A percentile compares a stretch with the other conserved stretches of the same genome.
These are phyloP conservation scores for Mycteria americana DNA, from an alignment of 2,797 vertebrate genomes.

Conservation along the genomic window DNA sequence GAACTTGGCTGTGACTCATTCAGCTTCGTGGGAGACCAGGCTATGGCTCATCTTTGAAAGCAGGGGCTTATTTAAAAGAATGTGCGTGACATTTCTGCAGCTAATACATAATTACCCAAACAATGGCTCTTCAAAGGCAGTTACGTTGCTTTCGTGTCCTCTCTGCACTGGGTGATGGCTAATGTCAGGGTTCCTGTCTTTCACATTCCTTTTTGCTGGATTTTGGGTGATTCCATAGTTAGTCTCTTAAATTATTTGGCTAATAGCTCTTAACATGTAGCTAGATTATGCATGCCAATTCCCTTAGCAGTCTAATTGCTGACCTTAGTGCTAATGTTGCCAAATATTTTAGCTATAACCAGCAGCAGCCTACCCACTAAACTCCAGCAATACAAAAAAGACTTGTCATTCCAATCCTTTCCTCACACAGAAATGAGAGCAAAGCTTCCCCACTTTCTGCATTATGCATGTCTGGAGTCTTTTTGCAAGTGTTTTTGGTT, in stretches of 20 bases:
- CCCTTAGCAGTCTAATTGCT: background rate
- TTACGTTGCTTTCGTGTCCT: accelerated
- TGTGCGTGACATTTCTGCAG: background rate
- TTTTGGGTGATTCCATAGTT: background rate
- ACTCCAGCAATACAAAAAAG: background rate
- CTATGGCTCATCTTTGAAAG: background rate
- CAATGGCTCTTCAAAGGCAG: background rate
- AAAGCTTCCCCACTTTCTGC: background rate
- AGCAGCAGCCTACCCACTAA: background rate
- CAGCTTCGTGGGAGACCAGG: background rate
- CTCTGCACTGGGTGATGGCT: background rate
- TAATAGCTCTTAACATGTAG: background rate
- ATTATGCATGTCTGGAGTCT: background rate
- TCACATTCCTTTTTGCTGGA: background rate
- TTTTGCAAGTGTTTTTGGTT: background rate
- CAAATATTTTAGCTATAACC: background rate
- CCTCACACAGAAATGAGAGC: background rate
- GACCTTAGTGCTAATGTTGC: background rate
- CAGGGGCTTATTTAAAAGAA: background rate
- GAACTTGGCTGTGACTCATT: background rate
- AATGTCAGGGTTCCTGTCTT: background rate
- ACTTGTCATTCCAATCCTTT: background rate
- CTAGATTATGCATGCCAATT: background rate
- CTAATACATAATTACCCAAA: background rate
- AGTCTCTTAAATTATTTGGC: background rate